phyloP scores from a whole-genome alignment of 2,113 vertebrate species.

The Plotosus lineatus region DNA sequence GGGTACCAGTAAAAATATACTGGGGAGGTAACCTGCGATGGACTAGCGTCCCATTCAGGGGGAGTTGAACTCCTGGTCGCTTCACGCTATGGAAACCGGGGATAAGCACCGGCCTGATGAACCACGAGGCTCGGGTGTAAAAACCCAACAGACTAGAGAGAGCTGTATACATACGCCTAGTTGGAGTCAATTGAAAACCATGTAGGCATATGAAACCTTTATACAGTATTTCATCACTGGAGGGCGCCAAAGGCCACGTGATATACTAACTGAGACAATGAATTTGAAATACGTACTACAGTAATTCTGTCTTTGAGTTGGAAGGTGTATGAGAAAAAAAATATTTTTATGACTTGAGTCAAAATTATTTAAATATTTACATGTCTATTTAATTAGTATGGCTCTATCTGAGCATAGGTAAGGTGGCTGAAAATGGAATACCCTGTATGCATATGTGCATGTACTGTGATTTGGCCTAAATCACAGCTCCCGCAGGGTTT shows the following conservation, averaged over 20 bases:
- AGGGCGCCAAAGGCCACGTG: constrained; percentile 14
- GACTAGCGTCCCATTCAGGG: no score
- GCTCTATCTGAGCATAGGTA: background rate
- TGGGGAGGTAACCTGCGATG: no score
- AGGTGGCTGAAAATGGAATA: background rate
- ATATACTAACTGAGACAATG: background rate
- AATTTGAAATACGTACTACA: no score
- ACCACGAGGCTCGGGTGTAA: no score
- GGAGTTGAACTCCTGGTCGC: no score
- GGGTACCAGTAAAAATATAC: no score
- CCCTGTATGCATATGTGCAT: constrained; percentile 26
- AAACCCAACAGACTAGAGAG: no score
- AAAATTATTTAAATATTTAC: background rate
- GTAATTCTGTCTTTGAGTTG: background rate
- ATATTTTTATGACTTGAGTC: background rate
- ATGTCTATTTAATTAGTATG: background rate
- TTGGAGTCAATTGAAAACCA: no score
- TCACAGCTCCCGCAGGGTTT: constrained; percentile 50
- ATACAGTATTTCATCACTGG: background rate
- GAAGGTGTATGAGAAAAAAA: background rate
- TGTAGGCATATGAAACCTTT: background rate
- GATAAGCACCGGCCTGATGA: no score
- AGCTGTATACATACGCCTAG: no score
- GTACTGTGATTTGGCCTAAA: constrained; percentile 52
- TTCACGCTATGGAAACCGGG: no score